Evolutionary conservation across 1,140 invertebrate genomes (phyloP), one percentile per base, ranked within the genome.

Genomic region (Odontomachus brunneus): DNA sequence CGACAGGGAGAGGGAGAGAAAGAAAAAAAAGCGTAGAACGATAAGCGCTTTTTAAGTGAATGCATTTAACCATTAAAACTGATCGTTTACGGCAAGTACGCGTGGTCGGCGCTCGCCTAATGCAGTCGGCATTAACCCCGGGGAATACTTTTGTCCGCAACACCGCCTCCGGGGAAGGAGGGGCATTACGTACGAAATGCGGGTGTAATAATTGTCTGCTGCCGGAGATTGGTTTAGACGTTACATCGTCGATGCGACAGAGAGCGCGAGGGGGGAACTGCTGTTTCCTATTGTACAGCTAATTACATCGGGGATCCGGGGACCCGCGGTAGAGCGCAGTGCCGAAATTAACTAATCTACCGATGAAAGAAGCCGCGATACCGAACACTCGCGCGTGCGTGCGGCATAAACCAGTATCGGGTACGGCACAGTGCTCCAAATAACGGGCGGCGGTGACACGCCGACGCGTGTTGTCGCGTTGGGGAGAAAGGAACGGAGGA

Each of bases 281-380:
- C 83, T 90, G 89, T 89, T 92, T 91, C 90, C 90, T 91, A 92
- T 92, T 92, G 90, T 92, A 84, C 85, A 78, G 87, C 90, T 92
- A 92, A 92, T 92, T 91, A 91, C 90, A 82, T 90, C 88, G 72
- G 90, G 90, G 89, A 91, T 89, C 62, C 82, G 22, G 90, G 90
- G 90, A 91, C 84, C 65, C 24, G 24, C 19, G 59, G 67, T 81
- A 83, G 83, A 84, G 87, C 83, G n/a, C 9, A 63, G 66, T 26
- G 82, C 82, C 83, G 87, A 91, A 91, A 91, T 92, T 92, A 92
- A 91, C 91, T 91, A 91, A 90, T 91, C 90, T 87, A 86, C 69
- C 82, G 83, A 88, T 89, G 89, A 91, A 91, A 91, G 90, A 91
- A 91, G 62, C 71, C 19, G 51, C 75, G 80, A 63, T 59, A 53